Base-by-base conservation (phyloP, 2,797 vertebrate species). In the Hemitrygon akajei region DNA sequence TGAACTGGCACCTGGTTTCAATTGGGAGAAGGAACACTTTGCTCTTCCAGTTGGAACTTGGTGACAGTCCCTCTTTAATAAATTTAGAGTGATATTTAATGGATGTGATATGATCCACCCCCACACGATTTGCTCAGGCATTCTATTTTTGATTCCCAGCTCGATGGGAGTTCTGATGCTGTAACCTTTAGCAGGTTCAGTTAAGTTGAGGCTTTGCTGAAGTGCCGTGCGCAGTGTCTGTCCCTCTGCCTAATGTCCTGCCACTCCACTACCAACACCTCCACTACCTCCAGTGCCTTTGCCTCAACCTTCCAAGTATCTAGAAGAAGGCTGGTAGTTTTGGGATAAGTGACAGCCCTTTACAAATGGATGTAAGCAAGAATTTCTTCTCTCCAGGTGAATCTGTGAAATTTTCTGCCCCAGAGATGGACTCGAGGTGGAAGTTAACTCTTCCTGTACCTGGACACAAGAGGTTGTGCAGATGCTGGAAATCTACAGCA, bases 41-140 rank as follows among this genome's bases (percentile, higher is more conserved):
- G 3, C 60, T 69, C 7, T 63, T 66, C 86, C 60, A 89, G 69
- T 11, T 9, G 16, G n/a, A 37, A 37, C n/a, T 34, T 34, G 60
- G n/a, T 89, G 60, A 89, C 86, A 89, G 66, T 86, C 60, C 60
- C 60, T 66, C 34, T 89, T 89, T 69, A 89, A 89, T 89, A 89
- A 69, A 89, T 37, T 2, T 6, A 69, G 86, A 89, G 86, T 89
- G 86, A 89, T 69, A 69, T 89, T 66, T 89, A 66, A 89, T 89
- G 34, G 63, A 22, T 22, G 60, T 69, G n/a, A 37, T 69, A 66
- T 9, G 20, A 89, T 69, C 86, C 86, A 37, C 86, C 86, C 63
- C 60, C 86, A 37, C 86, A 37, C 22, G n/a, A 6, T n/a, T 89
- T 89, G 56, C 60, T 69, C 66, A 6, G 9, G n/a, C 2, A 10